phyloP scores from a whole-genome alignment of 1,140 invertebrate genomes.

The Eumaeus atala region DNA sequence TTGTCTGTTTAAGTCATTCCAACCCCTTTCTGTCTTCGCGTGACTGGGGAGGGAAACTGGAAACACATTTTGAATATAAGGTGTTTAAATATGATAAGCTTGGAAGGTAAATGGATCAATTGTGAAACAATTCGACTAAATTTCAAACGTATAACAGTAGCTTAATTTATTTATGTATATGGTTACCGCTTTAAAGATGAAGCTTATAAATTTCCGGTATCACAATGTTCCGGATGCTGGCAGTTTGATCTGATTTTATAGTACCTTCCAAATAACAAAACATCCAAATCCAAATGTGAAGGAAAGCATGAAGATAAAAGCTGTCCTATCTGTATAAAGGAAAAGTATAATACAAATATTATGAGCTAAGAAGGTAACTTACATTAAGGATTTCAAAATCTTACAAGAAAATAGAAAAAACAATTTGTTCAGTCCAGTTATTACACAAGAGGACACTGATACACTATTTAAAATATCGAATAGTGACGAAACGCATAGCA shows the following conservation, averaged over 20 bases:
- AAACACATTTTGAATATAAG: too few relatives aligned
- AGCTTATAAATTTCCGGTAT: conserved; percentile 25
- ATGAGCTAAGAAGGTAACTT: conserved; percentile 10
- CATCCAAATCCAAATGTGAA: not conserved
- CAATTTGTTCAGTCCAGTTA: too few relatives aligned
- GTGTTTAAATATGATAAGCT: too few relatives aligned
- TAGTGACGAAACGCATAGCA: not conserved
- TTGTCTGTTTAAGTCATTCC: too few relatives aligned
- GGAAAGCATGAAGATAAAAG: conserved; percentile 10
- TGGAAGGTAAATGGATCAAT: conserved; percentile 22
- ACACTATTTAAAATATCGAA: not conserved
- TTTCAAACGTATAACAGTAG: conserved; percentile 25
- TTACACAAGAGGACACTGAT: not conserved
- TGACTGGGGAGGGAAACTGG: too few relatives aligned
- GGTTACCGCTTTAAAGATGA: conserved; percentile 24
- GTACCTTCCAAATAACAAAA: conserved; percentile 5
- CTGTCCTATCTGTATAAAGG: not conserved
- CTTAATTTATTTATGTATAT: conserved; percentile 24
- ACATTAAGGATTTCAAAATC: conserved; percentile 6
- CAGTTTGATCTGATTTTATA: conserved; percentile 14
- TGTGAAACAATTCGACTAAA: conserved; percentile 26
- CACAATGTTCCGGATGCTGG: conserved; percentile 29
- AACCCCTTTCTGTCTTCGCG: too few relatives aligned
- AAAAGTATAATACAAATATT: conserved; percentile 9
- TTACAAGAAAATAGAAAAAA: not conserved